A percentile compares a stretch with the other conserved stretches of the same genome.
Evolutionary conservation across 2,888 invertebrate species (phyloP).

Genomic region (Tetramorium bicarinatum): DNA sequence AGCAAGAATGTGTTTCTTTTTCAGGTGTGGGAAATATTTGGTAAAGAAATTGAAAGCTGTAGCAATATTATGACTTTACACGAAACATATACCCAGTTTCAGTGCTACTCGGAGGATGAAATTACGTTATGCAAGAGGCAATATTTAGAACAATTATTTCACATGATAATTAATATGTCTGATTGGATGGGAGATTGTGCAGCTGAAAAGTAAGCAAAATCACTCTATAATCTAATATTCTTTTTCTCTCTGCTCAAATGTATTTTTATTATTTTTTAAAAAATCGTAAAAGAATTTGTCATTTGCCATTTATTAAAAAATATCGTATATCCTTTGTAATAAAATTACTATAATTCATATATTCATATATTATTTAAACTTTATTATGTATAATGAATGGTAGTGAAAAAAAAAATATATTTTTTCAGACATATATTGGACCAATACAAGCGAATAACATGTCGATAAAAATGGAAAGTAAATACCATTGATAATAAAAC

Average conservation of each 20-base stretch:
- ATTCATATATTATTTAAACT: neutral
- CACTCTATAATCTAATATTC: conserved; percentile 17
- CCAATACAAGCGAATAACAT: conserved; percentile 72
- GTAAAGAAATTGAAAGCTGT: conserved; percentile 91
- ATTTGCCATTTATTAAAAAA: neutral
- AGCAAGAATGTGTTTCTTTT: neutral
- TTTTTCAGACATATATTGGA: conserved; percentile 73
- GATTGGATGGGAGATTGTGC: conserved; percentile 80
- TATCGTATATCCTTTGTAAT: neutral
- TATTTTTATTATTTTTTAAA: neutral
- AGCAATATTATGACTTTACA: conserved; percentile 88
- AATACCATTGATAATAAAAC: conserved; percentile 65
- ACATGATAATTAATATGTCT: conserved; percentile 78
- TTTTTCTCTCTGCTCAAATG: neutral
- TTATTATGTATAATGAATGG: neutral
- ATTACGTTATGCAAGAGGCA: conserved; percentile 90
- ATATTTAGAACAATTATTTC: conserved; percentile 78
- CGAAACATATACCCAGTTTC: conserved; percentile 89
- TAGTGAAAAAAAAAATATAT: conserved; percentile 8
- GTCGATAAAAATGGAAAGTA: neutral
- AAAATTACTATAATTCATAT: neutral
- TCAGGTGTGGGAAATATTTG: conserved; percentile 92
- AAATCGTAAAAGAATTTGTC: conserved; percentile 29
- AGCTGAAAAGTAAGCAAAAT: conserved; percentile 71
- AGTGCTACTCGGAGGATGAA: conserved; percentile 91